Percentiles rank a stretch among this genome's conserved stretches.
phyloP scores from a whole-genome alignment of 1,140 invertebrate species.

The Monochamus saltuarius region DNA sequence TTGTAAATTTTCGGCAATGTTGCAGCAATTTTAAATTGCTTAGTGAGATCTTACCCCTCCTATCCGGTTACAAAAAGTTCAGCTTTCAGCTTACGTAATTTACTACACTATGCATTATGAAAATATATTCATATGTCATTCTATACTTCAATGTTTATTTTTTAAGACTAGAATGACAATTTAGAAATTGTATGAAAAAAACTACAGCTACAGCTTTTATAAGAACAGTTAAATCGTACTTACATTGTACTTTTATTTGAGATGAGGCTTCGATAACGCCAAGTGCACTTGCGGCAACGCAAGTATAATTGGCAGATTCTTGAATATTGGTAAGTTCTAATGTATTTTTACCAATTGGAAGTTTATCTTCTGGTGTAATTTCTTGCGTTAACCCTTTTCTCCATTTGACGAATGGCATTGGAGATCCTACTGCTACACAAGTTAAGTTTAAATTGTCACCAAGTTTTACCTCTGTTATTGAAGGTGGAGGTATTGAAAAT shows the following conservation, averaged over 20 bases:
- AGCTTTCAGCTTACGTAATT: too few relatives aligned
- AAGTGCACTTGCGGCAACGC: conserved; percentile 90
- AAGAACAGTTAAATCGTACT: conserved; percentile 57
- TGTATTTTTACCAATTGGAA: conserved; percentile 83
- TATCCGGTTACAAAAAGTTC: too few relatives aligned
- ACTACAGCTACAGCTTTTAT: too few relatives aligned
- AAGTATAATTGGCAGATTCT: conserved; percentile 95
- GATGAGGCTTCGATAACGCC: conserved; percentile 86
- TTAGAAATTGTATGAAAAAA: too few relatives aligned
- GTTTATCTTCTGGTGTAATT: conserved; percentile 81
- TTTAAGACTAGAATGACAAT: too few relatives aligned
- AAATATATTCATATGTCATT: too few relatives aligned
- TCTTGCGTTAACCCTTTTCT: conserved; percentile 79
- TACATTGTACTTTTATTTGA: conserved; percentile 93
- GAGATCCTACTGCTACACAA: conserved; percentile 94
- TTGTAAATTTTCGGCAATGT: too few relatives aligned
- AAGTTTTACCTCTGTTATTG: conserved; percentile 83
- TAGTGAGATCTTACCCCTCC: too few relatives aligned
- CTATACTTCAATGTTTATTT: too few relatives aligned
- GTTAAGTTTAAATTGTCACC: conserved; percentile 89
- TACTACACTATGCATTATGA: too few relatives aligned
- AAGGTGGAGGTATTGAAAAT: conserved; percentile 88
- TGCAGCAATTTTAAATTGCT: too few relatives aligned
- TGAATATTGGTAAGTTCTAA: conserved; percentile 82
- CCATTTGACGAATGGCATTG: conserved; percentile 98